Evolutionary conservation across 1,140 invertebrate species (phyloP), one percentile per base, ranked within the genome.

Genomic region (Leptinotarsa texana): DNA sequence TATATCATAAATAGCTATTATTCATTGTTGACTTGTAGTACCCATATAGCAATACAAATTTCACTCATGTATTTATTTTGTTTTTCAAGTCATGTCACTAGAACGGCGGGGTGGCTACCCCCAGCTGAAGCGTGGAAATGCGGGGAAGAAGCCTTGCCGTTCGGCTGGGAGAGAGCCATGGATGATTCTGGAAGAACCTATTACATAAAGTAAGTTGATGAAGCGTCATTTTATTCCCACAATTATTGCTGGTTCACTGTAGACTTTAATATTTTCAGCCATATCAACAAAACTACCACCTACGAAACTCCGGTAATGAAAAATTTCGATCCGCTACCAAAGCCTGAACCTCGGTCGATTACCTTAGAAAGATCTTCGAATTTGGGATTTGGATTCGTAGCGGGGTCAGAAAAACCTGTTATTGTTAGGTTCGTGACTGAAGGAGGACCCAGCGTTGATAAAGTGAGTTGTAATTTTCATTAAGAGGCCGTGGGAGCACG

Each of bases 341-440:
- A 91, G 74, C 94, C 95, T 0, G 90, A 93, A 75, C 94, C 95
- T 0, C 85, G 95, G 4, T 88, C 91, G 17, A 92, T 96, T 6
- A 88, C 89, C 67, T 87, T 97, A 47, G 86, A 89, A 69, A 85
- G 95, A 65, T 92, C 91, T 80, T 87, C 91, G 0, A 90, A 93
- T 51, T 88, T 96, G 57, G 95, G 95, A 0, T 98, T 97, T 84
- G 96, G 96, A 1, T 98, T 98, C 85, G 95, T 98, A 2, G 96
- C 96, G 2, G 95, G 96, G 1, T 95, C 94, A 51, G 95, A 97
- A 84, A 91, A 92, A 77, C 96, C 96, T 0, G 95, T 97, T 5
- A 93, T 97, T 61, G 95, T 98, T 8, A 90, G 96, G 73, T 94
- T 94, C 80, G 93, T 94, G 6, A 94, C 93, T 0, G 91, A 93